A percentile compares a stretch with the other conserved stretches of the same genome.
Conservation (phyloP, 1,140 invertebrate genomes). For the Caerostris extrusa region DNA sequence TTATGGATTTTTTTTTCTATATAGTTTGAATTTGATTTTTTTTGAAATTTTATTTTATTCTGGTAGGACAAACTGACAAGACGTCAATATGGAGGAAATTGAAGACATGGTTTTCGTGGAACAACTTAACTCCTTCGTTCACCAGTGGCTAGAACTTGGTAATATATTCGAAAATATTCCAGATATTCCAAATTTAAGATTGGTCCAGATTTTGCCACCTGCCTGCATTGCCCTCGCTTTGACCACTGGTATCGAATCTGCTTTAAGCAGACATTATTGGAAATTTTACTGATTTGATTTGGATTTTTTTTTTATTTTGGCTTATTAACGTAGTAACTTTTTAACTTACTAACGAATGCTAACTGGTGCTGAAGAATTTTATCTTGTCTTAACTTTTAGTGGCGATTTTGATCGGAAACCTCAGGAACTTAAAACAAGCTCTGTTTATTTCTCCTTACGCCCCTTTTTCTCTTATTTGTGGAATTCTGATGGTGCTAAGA, state of each 20-base stretch:
- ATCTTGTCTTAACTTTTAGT: neutral
- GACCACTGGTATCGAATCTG: slow-evolving; percentile 45
- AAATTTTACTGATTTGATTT: slow-evolving; percentile 21
- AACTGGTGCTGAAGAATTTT: slow-evolving; percentile 6
- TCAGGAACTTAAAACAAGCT: neutral
- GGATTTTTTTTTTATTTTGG: neutral
- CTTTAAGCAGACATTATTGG: slow-evolving; percentile 60
- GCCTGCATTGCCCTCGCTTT: slow-evolving; percentile 71
- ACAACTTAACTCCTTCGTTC: slow-evolving; percentile 67
- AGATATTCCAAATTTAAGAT: slow-evolving; percentile 65
- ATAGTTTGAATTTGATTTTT: too few species aligned
- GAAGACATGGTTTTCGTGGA: slow-evolving; percentile 73
- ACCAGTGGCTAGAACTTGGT: slow-evolving; percentile 72
- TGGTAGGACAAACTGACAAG: neutral
- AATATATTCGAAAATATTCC: slow-evolving; percentile 75
- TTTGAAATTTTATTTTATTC: too few species aligned
- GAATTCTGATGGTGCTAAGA: neutral
- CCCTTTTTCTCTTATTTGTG: neutral
- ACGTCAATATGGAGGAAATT: slow-evolving; percentile 59
- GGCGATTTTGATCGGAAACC: neutral
- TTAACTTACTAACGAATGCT: neutral
- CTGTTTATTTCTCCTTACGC: neutral
- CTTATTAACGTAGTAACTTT: neutral
- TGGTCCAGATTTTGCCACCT: slow-evolving; percentile 66
- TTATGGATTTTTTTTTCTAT: neutral